Conservation (phyloP, 2,797 vertebrate genomes). For the Aldrovandia affinis region DNA sequence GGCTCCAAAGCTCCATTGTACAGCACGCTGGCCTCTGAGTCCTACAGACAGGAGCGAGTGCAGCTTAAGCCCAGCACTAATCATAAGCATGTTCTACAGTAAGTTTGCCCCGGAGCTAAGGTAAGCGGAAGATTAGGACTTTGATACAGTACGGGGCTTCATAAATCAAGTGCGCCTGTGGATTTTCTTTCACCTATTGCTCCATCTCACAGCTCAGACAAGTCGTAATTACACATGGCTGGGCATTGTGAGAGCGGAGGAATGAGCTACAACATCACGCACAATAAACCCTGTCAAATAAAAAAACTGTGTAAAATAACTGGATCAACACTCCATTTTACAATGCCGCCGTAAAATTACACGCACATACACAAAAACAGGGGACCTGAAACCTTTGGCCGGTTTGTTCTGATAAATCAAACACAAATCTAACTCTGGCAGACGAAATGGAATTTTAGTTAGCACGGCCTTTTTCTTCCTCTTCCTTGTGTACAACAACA, state of each 20-base stretch:
- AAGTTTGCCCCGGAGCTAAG: constrained; percentile 79
- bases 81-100: constrained; percentile 75
- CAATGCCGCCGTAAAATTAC: constrained; percentile 83
- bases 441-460: constrained; percentile 60
- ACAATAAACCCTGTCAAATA: constrained; percentile 94
- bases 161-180: constrained; percentile 90
- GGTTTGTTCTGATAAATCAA: constrained; percentile 84
- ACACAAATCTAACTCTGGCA: constrained; percentile 76
- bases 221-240: constrained; percentile 96
- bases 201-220: constrained; percentile 85
- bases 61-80: constrained; percentile 75
- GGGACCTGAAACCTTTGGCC: constrained; percentile 60
- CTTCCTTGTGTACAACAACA: background rate
- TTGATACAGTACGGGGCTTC: constrained; percentile 79
- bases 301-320: constrained; percentile 93
- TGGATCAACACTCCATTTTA: constrained; percentile 91
- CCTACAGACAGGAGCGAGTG: constrained; percentile 74
- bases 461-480: background rate
- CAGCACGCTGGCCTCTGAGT: constrained; percentile 42
- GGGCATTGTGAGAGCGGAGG: constrained; percentile 82
- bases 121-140: constrained; percentile 85
- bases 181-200: constrained; percentile 87
- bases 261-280: constrained; percentile 90
- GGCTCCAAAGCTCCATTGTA: background rate
- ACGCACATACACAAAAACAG: constrained; percentile 53